Base-by-base conservation (phyloP, 2,888 invertebrate genomes). In the Torymus aiolomorphi region DNA sequence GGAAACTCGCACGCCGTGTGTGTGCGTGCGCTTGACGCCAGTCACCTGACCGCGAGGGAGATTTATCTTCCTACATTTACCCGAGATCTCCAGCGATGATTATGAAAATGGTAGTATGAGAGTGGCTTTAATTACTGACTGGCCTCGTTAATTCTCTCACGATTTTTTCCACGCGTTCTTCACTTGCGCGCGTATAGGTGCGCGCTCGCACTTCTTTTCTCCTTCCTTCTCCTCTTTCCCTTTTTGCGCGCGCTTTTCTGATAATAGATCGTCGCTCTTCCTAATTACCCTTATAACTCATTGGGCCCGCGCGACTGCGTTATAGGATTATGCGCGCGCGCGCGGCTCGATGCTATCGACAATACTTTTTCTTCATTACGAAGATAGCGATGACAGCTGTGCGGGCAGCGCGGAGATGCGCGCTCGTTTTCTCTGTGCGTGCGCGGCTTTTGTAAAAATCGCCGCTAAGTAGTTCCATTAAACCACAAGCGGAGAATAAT, bases 331-430 rank as follows among this genome's bases (percentile, higher is more conserved):
- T 76, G 18, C 20, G 66, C 18, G 56, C 49, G 52, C 31, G 16
- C 8, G 51, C 49, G 42, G 16, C 73, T 61, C 74, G 76, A 80
- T 80, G 66, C 13, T 82, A 82, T 80, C 78, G 76, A 74, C 70
- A 70, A 80, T 76, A 80, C 78, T 82, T 82, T 80, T 82, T 82
- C 82, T 82, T 82, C 82, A 80, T 82, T 82, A 80, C 62, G 8
- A 56, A 80, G 80, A 80, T 80, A 78, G 69, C 76, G 80, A 73
- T 56, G 80, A 82, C 80, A 82, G 79, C 42, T 13, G 56, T 54
- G 24, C 5, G 18, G 16, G 63, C 51, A 20, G 42, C 51, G 63
- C 5, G 18, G 20, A n/a, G 78, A 66, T 63, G 18, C 14, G 66
- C 16, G 13, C 5, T 61, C 18, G 11, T 59, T 20, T 31, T 67